These are phyloP conservation scores for Hipposideros armiger DNA, from an alignment of 2,113 vertebrate genomes.

Conservation along the genomic window DNA sequence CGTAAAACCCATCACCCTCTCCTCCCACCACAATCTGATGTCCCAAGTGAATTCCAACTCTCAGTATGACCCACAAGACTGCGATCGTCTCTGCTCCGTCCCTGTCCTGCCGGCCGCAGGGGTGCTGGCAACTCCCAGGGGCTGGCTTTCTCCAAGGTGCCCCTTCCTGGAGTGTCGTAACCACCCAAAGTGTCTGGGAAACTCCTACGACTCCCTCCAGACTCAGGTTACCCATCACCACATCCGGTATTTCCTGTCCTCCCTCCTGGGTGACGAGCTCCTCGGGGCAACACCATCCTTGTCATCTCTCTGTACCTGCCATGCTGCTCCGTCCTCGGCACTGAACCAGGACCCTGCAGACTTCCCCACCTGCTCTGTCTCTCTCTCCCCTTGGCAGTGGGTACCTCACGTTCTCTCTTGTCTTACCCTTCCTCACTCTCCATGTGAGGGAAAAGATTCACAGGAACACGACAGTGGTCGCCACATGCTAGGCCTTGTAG, in stretches of 20 bases:
- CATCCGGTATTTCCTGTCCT: not conserved
- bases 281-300: not conserved
- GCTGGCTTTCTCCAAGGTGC: not conserved
- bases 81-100: too few relatives aligned
- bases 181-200: not conserved
- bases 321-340: not conserved
- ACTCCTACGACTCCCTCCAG: too few relatives aligned
- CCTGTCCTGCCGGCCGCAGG: not conserved
- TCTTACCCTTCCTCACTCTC: not conserved
- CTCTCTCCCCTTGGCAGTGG: not conserved
- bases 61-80: not conserved
- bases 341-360: not conserved
- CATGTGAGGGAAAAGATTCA: not conserved
- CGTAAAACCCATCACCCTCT: too few relatives aligned
- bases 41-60: not conserved
- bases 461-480: rapidly evolving
- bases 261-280: not conserved
- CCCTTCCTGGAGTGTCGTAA: not conserved
- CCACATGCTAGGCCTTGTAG: not conserved
- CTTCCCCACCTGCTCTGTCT: too few relatives aligned
- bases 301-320: not conserved
- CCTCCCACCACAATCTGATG: not conserved
- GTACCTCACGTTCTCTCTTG: not conserved
- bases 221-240: not conserved
- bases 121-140: not conserved